A percentile compares a stretch with the other conserved stretches of the same genome.
phyloP scores from a whole-genome alignment of 2,888 invertebrate genomes.

The Aproaerema taeniolella region DNA sequence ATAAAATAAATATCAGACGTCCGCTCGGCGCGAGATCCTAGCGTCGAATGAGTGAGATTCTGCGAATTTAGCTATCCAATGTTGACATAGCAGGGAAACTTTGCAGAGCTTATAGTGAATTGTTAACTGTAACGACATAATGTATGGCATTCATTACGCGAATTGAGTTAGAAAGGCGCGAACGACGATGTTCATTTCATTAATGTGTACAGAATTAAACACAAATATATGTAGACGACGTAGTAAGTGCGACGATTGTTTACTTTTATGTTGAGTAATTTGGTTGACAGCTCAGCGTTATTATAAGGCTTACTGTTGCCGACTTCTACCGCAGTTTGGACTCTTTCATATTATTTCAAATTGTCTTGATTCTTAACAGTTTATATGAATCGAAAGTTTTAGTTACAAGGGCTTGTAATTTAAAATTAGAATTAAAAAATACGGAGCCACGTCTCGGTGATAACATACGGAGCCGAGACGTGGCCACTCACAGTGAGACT shows the following conservation, averaged over 20 bases:
- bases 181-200: slow-evolving; percentile 63
- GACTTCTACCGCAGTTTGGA: too few relatives aligned
- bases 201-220: slow-evolving; percentile 66
- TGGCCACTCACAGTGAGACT: too few relatives aligned
- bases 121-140: slow-evolving; percentile 62
- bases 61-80: slow-evolving; percentile 22
- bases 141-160: slow-evolving; percentile 73
- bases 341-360: too few relatives aligned
- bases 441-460: too few relatives aligned
- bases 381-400: too few relatives aligned
- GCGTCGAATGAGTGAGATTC: slow-evolving; percentile 35
- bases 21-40: slow-evolving; percentile 39
- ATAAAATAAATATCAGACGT: slow-evolving; percentile 74
- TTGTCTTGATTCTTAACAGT: too few relatives aligned
- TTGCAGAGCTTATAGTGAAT: slow-evolving; percentile 52
- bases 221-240: slow-evolving; percentile 39
- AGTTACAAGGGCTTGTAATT: too few relatives aligned
- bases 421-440: too few relatives aligned
- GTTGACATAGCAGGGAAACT: slow-evolving; percentile 60
- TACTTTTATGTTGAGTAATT: slow-evolving; percentile 15
- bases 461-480: too few relatives aligned
- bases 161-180: slow-evolving; percentile 63
- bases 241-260: slow-evolving; percentile 8
- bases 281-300: slow-evolving; percentile 8
- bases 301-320: too few relatives aligned